A percentile compares a stretch with the other conserved stretches of the same genome.
Conservation (phyloP, 2,888 invertebrate species). For the Sussaba pulchella region DNA sequence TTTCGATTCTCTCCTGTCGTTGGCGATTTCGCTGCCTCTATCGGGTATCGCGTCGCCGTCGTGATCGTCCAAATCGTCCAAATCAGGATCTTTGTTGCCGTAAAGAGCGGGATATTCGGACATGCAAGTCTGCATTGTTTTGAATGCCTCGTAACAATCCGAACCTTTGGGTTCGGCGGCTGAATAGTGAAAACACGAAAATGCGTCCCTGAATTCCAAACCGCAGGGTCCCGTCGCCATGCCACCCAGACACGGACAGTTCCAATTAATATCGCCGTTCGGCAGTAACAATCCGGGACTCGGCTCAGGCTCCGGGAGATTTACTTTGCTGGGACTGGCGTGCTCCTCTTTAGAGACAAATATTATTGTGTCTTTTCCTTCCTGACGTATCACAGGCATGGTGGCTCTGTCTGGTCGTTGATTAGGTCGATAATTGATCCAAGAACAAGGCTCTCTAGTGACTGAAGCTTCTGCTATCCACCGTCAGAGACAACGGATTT, state of each 20-base stretch:
- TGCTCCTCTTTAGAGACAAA: conserved; percentile 94
- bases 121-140: conserved; percentile 96
- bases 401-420: conserved; percentile 27
- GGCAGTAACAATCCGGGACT: conserved; percentile 92
- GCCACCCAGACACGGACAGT: conserved; percentile 98
- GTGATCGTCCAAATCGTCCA: conserved; percentile 86
- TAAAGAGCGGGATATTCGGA: conserved; percentile 94
- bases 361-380: conserved; percentile 93
- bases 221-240: conserved; percentile 99
- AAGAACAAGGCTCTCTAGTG: conserved; percentile 69
- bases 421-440: too few relatives aligned
- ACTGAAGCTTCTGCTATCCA: conserved; percentile 77
- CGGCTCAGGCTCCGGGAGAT: conserved; percentile 90
- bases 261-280: conserved; percentile 97
- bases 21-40: conserved; percentile 50
- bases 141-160: conserved; percentile 96
- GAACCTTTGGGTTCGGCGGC: conserved; percentile 95
- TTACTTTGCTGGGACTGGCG: conserved; percentile 89
- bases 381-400: conserved; percentile 80
- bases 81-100: conserved; percentile 88
- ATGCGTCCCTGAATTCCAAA: conserved; percentile 95
- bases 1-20: conserved; percentile 40
- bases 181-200: conserved; percentile 97
- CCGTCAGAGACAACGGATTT: conserved; percentile 81
- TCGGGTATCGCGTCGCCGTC: conserved; percentile 58